A percentile compares a stretch with the other conserved stretches of the same genome.
Evolutionary conservation across 2,888 invertebrate genomes (phyloP).

Genomic region (Thysanoteuthis rhombus): DNA sequence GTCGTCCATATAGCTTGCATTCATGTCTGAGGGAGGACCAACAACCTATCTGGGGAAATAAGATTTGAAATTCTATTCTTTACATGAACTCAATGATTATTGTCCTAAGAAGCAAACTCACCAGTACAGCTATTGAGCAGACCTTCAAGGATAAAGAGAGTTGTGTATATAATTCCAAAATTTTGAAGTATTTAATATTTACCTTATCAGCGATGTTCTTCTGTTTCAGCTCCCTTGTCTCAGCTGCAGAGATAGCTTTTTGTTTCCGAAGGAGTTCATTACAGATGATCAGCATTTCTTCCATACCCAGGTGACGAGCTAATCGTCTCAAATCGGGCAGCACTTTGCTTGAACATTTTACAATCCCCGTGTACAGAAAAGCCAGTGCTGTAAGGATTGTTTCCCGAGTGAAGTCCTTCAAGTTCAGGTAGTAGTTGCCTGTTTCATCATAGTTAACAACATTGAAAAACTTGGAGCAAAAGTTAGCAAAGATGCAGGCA

Average conservation of each 20-base stretch:
- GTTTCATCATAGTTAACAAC: slow-evolving; percentile 16
- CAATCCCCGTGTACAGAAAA: slow-evolving; percentile 27
- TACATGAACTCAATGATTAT: neutral
- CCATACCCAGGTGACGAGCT: neutral
- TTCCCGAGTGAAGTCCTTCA: slow-evolving; percentile 20
- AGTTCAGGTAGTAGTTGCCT: neutral
- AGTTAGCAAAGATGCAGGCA: slow-evolving; percentile 14
- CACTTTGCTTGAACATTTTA: slow-evolving; percentile 16
- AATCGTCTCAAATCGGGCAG: neutral
- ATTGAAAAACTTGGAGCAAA: slow-evolving; percentile 15
- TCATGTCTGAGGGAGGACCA: no score
- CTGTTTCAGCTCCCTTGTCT: neutral
- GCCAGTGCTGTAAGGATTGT: neutral
- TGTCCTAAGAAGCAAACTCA: neutral
- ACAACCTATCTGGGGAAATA: neutral
- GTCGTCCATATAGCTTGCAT: no score
- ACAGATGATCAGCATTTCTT: slow-evolving; percentile 21
- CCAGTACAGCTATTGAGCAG: neutral
- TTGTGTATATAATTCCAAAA: neutral
- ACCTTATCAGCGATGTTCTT: neutral
- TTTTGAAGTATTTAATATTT: slow-evolving; percentile 1
- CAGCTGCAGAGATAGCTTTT: neutral
- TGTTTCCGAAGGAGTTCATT: neutral
- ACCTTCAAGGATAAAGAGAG: neutral
- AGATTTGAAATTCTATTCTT: neutral